Conservation (phyloP, 2,113 vertebrate genomes). For the Amblyopsis rosae region DNA sequence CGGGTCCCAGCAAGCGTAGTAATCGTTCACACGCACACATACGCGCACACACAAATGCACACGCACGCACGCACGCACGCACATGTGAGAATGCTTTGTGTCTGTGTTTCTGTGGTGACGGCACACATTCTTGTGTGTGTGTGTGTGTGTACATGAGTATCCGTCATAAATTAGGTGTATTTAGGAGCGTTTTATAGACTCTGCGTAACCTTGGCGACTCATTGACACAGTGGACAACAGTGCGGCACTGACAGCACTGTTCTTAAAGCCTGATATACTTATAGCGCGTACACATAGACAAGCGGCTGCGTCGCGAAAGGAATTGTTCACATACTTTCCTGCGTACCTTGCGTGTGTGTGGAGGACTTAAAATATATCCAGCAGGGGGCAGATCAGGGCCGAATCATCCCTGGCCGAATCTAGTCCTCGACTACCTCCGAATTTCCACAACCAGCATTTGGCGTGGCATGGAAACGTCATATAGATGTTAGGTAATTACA, state of each 20-base stretch:
- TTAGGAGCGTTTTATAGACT: neutral
- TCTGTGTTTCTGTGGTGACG: neutral
- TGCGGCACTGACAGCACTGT: constrained; percentile 42
- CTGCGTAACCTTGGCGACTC: constrained; percentile 51
- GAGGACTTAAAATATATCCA: no score
- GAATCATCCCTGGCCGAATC: no score
- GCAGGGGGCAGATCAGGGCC: no score
- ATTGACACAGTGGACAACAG: constrained; percentile 23
- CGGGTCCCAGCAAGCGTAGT: constrained; percentile 24
- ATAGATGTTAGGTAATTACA: no score
- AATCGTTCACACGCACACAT: neutral
- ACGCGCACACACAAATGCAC: neutral
- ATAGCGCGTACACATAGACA: no score
- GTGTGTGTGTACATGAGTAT: neutral
- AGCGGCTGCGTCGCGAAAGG: no score
- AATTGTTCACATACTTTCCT: no score
- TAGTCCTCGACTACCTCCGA: no score
- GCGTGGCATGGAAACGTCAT: no score
- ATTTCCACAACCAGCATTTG: no score
- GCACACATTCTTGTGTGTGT: neutral
- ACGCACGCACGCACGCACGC: neutral
- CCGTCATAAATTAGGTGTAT: neutral
- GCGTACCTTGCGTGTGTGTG: no score
- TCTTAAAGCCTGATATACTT: constrained; percentile 33
- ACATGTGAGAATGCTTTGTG: constrained; percentile 23